Percentiles rank a stretch among this genome's conserved stretches.
phyloP scores from a whole-genome alignment of 1,140 invertebrate species.

The Drosophila azteca region DNA sequence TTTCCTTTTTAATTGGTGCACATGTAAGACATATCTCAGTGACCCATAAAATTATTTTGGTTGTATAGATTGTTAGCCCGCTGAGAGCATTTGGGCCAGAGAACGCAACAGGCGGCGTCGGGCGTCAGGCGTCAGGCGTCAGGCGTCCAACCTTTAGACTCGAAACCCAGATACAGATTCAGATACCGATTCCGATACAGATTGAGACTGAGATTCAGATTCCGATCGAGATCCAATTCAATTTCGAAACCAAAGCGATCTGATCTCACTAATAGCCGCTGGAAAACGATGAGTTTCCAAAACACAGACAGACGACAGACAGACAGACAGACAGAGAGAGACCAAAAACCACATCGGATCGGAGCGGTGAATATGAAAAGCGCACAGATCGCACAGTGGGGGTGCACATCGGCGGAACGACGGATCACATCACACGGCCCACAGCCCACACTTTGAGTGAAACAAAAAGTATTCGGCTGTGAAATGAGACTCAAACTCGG shows the following conservation, averaged over 20 bases:
- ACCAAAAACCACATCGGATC: slow-evolving; percentile 31
- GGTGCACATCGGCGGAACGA: slow-evolving; percentile 39
- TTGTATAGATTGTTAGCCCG: slow-evolving; percentile 50
- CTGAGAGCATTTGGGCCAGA: slow-evolving; percentile 47
- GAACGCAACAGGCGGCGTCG: slow-evolving; percentile 68
- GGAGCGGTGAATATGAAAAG: slow-evolving; percentile 79
- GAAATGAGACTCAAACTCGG: slow-evolving; percentile 28
- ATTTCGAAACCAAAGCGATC: slow-evolving; percentile 32
- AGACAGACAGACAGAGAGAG: slow-evolving; percentile 15
- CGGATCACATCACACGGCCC: slow-evolving; percentile 38
- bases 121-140: slow-evolving; percentile 40
- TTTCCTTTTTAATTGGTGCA: slow-evolving; percentile 68
- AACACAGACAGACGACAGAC: slow-evolving; percentile 38
- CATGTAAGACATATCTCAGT: slow-evolving; percentile 50
- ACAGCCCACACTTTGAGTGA: slow-evolving; percentile 66
- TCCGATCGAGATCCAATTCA: slow-evolving; percentile 38
- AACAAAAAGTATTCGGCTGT: slow-evolving; percentile 33
- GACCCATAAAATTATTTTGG: slow-evolving; percentile 61
- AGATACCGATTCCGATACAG: slow-evolving; percentile 22
- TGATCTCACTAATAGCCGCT: slow-evolving; percentile 61
- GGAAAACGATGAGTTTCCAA: slow-evolving; percentile 80
- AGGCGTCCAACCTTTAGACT: slow-evolving; percentile 16
- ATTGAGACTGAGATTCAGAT: slow-evolving; percentile 26
- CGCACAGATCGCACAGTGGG: slow-evolving; percentile 76
- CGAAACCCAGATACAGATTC: slow-evolving; percentile 35